Percentiles rank a stretch among this genome's conserved stretches.
Conservation (phyloP, 2,888 invertebrate genomes). For the Anodontia alba region DNA sequence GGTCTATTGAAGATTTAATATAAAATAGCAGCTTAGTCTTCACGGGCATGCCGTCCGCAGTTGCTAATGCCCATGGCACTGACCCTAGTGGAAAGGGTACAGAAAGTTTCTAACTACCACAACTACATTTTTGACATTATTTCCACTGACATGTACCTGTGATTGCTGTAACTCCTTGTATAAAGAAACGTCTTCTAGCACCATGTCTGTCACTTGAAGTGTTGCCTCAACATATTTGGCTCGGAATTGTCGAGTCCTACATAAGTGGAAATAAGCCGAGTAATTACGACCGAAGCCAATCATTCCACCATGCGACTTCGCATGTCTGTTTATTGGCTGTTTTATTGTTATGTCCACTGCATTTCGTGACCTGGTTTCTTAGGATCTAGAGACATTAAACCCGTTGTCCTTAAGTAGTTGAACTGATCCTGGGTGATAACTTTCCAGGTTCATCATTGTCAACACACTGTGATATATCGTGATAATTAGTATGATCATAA, state of each 20-base stretch:
- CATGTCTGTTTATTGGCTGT: constrained; percentile 56
- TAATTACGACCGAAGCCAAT: constrained; percentile 51
- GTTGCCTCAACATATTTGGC: constrained; percentile 40
- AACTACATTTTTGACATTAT: background rate
- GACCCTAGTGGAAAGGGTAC: background rate
- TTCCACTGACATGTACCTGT: background rate
- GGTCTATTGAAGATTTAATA: background rate
- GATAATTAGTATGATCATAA: constrained; percentile 44
- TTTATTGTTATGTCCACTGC: constrained; percentile 58
- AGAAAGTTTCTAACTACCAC: background rate
- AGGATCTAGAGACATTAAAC: constrained; percentile 49
- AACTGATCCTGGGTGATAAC: constrained; percentile 42
- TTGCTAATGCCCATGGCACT: background rate
- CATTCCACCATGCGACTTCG: constrained; percentile 48
- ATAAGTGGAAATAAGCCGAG: constrained; percentile 48
- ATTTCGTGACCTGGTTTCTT: constrained; percentile 36
- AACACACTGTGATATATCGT: constrained; percentile 40
- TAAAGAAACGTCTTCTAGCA: background rate
- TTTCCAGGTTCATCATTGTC: constrained; percentile 33
- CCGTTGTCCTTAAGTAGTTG: constrained; percentile 38
- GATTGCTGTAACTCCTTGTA: background rate
- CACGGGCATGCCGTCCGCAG: constrained; percentile 16
- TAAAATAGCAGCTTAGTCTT: constrained; percentile 10
- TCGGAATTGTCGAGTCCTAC: constrained; percentile 34
- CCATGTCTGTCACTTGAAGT: background rate